Conservation (phyloP, 2,113 vertebrate species). For the Leucosticte australis region DNA sequence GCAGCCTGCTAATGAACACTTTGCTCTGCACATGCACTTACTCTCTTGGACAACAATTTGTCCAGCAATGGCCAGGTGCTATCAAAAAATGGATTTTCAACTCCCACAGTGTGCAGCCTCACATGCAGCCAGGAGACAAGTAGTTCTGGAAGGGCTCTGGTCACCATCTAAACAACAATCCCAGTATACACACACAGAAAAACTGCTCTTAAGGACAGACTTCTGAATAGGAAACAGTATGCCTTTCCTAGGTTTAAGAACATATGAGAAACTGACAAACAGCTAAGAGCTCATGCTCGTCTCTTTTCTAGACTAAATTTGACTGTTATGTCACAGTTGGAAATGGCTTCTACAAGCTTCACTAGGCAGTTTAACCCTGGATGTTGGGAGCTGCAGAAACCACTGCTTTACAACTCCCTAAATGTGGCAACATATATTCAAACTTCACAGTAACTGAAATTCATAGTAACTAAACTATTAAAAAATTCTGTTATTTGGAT, state of each 20-base stretch:
- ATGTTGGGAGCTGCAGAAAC: not conserved
- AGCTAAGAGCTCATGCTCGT: not conserved
- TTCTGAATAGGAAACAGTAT: not conserved
- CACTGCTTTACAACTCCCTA: not conserved
- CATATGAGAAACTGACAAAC: rapidly evolving
- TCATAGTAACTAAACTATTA: not conserved
- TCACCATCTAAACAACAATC: not conserved
- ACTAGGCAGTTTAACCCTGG: not conserved
- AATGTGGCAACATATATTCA: not conserved
- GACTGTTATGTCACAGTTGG: not conserved
- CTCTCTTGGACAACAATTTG: not conserved
- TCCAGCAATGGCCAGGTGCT: not conserved
- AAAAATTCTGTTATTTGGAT: not conserved
- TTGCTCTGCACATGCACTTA: not conserved
- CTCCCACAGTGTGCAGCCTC: not conserved
- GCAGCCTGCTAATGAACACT: not conserved
- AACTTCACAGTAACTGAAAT: not conserved
- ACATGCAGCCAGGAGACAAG: not conserved
- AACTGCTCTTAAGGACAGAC: not conserved
- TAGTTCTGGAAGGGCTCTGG: not conserved
- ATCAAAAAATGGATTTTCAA: not conserved
- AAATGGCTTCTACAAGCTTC: not conserved
- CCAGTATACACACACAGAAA: not conserved
- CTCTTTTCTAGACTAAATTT: not conserved
- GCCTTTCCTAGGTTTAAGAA: not conserved